These are phyloP conservation scores for Chlorodrepanis virens DNA, from an alignment of 2,113 vertebrate species.

Conservation along the genomic window DNA sequence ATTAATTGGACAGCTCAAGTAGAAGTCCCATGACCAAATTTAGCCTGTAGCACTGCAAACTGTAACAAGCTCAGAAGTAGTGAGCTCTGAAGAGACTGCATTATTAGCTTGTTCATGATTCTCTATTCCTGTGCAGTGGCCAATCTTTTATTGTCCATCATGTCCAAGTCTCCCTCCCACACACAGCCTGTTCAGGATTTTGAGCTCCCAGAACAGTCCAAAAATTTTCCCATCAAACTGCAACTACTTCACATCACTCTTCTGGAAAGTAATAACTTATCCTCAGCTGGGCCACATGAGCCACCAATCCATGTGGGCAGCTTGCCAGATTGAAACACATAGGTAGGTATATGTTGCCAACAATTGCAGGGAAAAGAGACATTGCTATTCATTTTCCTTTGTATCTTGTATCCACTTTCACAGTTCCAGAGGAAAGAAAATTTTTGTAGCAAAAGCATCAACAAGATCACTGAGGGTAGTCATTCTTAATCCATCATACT, in stretches of 20 bases:
- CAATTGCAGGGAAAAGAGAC: not conserved
- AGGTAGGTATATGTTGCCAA: not conserved
- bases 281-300: not conserved
- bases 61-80: not conserved
- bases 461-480: not conserved
- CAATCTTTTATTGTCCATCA: not conserved
- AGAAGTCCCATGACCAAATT: not conserved
- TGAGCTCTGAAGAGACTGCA: not conserved
- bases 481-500: not conserved
- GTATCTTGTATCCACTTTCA: not conserved
- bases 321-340: not conserved
- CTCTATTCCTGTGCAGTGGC: not conserved
- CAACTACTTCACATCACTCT: not conserved
- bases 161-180: not conserved
- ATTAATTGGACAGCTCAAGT: not conserved
- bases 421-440: not conserved
- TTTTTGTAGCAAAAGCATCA: not conserved
- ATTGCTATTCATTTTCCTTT: not conserved
- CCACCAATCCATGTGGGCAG: not conserved
- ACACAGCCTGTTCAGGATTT: not conserved
- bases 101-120: not conserved
- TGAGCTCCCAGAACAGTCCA: not conserved
- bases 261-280: not conserved
- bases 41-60: not conserved
- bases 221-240: not conserved